Evolutionary conservation across 53 echinoderm and acorn worm species (phyloP).

Genomic region (Crossaster papposus): DNA sequence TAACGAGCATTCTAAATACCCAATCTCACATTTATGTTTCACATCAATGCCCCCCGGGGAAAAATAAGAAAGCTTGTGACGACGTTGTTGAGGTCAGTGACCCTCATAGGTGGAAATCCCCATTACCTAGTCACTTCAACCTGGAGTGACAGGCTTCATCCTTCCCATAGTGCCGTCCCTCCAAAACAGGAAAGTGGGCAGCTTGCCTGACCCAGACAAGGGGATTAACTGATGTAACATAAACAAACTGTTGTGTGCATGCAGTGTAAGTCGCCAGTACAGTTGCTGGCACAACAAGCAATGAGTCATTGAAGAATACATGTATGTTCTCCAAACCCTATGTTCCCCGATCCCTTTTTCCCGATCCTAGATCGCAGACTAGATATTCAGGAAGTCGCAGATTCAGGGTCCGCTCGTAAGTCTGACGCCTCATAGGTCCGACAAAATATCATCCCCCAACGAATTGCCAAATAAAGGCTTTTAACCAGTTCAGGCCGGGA

Average conservation of each 20-base stretch:
- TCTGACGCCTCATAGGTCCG: too few species aligned
- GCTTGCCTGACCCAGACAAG: constrained; percentile 34
- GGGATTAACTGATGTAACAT: neutral
- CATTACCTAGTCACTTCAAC: constrained; percentile 21
- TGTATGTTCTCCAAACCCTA: too few species aligned
- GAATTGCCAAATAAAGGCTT: too few species aligned
- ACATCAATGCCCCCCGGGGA: neutral
- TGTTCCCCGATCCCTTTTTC: too few species aligned
- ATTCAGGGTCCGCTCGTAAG: too few species aligned
- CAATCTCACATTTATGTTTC: neutral
- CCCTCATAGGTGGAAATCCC: neutral
- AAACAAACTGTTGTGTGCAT: neutral
- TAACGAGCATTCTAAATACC: too few species aligned
- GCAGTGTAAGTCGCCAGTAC: neutral
- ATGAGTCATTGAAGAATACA: too few species aligned
- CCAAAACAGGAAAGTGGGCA: constrained; percentile 52
- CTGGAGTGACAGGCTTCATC: constrained; percentile 13
- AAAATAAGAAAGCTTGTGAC: neutral
- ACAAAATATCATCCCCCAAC: too few species aligned
- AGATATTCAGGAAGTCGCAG: too few species aligned
- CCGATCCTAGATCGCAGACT: too few species aligned
- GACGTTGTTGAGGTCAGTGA: neutral
- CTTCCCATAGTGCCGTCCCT: neutral
- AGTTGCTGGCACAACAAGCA: neutral
- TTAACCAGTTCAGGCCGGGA: too few species aligned